These are phyloP conservation scores for Caloenas nicobarica DNA, from an alignment of 2,113 vertebrate genomes.

Conservation along the genomic window DNA sequence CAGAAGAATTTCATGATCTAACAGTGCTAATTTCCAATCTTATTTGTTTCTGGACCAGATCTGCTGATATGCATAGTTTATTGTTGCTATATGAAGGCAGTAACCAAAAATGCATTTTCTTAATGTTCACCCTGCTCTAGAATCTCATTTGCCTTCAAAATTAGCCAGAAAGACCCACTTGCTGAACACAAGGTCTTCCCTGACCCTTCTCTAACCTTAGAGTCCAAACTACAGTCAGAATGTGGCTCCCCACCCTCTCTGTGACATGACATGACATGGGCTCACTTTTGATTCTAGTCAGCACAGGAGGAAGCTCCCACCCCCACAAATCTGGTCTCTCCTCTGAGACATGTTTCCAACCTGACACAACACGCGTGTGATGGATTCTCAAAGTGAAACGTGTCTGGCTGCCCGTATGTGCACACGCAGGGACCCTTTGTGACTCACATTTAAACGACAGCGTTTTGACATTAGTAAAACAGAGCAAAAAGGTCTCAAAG, in stretches of 20 bases:
- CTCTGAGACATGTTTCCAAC: not conserved
- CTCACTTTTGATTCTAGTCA: not conserved
- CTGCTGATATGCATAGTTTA: not conserved
- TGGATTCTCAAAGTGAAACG: not conserved
- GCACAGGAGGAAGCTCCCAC: not conserved
- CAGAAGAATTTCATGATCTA: not conserved
- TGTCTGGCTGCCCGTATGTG: rapidly evolving
- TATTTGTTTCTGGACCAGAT: not conserved
- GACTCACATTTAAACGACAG: not conserved
- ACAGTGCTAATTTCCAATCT: not conserved
- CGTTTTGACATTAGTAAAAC: not conserved
- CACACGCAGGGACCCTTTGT: not conserved
- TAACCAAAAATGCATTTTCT: not conserved
- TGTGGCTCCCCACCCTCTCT: not conserved
- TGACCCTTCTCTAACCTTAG: not conserved
- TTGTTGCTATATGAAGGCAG: not conserved
- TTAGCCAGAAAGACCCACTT: not conserved
- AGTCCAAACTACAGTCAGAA: not conserved
- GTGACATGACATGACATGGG: not conserved
- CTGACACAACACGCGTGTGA: rapidly evolving
- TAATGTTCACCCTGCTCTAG: not conserved
- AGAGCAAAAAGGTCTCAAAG: not conserved
- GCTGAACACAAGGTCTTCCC: not conserved
- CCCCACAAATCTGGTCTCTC: not conserved
- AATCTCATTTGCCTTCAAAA: constrained; percentile 8